phyloP scores from a whole-genome alignment of 2,888 invertebrate genomes.

The Pachycephus smyrnensis region DNA sequence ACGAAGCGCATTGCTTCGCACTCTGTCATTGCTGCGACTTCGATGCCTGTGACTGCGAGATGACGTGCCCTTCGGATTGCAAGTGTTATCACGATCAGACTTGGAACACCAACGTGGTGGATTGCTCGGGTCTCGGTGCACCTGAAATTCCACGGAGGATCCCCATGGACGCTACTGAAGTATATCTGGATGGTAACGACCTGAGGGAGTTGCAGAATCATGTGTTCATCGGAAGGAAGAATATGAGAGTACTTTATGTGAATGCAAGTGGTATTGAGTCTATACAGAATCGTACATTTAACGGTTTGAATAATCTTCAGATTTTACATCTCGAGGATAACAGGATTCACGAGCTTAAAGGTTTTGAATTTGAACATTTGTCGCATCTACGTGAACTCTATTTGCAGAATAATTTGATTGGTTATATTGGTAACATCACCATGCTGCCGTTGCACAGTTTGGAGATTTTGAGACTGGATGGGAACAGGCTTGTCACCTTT shows the following conservation, averaged over 20 bases:
- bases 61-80: conserved; percentile 95
- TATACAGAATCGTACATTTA: conserved; percentile 92
- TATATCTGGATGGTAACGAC: conserved; percentile 92
- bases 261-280: conserved; percentile 87
- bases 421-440: conserved; percentile 83
- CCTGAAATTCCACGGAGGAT: conserved; percentile 85
- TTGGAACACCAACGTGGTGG: conserved; percentile 93
- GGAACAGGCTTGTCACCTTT: conserved; percentile 84
- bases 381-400: conserved; percentile 84
- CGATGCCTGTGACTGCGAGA: conserved; percentile 96
- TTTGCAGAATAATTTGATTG: conserved; percentile 86
- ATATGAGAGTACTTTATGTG: conserved; percentile 86
- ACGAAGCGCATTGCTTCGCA: conserved; percentile 93
- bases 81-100: conserved; percentile 94
- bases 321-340: conserved; percentile 89
- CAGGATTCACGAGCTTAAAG: conserved; percentile 81
- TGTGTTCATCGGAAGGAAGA: conserved; percentile 90
- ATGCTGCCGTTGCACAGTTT: conserved; percentile 82
- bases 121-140: conserved; percentile 86
- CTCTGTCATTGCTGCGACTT: conserved; percentile 96
- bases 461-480: conserved; percentile 84
- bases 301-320: conserved; percentile 83
- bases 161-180: conserved; percentile 94
- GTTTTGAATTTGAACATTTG: conserved; percentile 87
- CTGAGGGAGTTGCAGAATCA: conserved; percentile 86